Conservation (phyloP, 2,797 vertebrate species). For the Chiropotes sagulatus region DNA sequence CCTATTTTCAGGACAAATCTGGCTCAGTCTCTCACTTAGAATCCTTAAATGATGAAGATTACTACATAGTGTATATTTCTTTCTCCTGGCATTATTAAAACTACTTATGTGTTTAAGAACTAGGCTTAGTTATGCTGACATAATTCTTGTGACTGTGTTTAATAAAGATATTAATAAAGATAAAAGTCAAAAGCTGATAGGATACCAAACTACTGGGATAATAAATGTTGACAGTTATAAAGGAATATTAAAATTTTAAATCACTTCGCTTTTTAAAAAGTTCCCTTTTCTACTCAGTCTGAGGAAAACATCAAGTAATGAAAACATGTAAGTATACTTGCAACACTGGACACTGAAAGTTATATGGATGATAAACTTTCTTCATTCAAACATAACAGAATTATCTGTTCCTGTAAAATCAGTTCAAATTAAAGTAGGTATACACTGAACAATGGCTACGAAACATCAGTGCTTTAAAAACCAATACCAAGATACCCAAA, state of each 20-base stretch:
- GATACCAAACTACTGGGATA: background rate
- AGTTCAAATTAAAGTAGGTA: background rate
- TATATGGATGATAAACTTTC: background rate
- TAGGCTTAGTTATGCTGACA: background rate
- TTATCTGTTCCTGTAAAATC: background rate
- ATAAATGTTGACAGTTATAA: background rate
- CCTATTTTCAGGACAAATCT: background rate
- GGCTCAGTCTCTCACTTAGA: background rate
- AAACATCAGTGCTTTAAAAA: background rate
- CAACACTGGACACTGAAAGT: background rate
- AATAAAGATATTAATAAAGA: background rate
- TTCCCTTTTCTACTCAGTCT: constrained; percentile 34
- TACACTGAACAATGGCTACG: background rate
- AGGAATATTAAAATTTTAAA: background rate
- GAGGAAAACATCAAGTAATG: background rate
- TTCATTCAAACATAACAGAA: background rate
- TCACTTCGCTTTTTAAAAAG: background rate
- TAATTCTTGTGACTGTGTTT: background rate
- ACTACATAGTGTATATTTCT: background rate
- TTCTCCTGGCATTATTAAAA: constrained; percentile 41
- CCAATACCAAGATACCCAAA: background rate
- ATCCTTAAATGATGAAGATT: background rate
- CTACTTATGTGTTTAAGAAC: background rate
- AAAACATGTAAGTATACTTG: background rate
- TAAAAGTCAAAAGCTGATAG: background rate